phyloP scores from a whole-genome alignment of 2,888 invertebrate species.

The Pasiphila rectangulata region DNA sequence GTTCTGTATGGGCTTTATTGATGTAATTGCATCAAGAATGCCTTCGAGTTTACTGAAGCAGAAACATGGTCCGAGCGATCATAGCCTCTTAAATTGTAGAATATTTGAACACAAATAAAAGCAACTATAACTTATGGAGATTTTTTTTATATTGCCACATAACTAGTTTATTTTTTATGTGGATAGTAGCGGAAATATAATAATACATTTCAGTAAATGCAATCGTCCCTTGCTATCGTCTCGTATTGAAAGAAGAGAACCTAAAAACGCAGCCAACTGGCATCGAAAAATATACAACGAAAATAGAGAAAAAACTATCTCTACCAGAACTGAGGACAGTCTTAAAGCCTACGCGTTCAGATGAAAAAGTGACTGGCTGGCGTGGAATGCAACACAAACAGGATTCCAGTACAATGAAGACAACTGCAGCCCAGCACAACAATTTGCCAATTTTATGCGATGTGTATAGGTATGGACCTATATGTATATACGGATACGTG shows the following conservation, averaged over 20 bases:
- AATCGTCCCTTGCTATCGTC: not conserved
- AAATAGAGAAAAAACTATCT: constrained; percentile 19
- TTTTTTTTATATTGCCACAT: too few species aligned
- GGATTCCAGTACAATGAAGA: constrained; percentile 36
- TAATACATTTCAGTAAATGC: too few species aligned
- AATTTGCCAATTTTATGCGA: constrained; percentile 11
- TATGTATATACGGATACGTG: not conserved
- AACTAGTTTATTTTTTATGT: too few species aligned
- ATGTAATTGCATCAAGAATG: constrained; percentile 38
- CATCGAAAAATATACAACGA: constrained; percentile 20
- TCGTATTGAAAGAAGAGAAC: not conserved
- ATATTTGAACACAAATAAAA: not conserved
- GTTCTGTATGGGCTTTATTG: constrained; percentile 57
- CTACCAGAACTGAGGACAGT: constrained; percentile 13
- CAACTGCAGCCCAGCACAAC: constrained; percentile 16
- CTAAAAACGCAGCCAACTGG: not conserved
- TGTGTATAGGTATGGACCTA: not conserved
- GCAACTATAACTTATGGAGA: too few species aligned
- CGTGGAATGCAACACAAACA: constrained; percentile 41
- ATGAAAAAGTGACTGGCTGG: constrained; percentile 28
- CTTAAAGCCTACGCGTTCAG: constrained; percentile 23
- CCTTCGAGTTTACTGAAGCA: constrained; percentile 36
- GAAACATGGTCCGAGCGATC: constrained; percentile 35
- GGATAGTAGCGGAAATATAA: too few species aligned
- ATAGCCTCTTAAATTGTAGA: constrained; percentile 29